Base-by-base conservation (phyloP, 2,888 invertebrate species). In the Agrochola litura region DNA sequence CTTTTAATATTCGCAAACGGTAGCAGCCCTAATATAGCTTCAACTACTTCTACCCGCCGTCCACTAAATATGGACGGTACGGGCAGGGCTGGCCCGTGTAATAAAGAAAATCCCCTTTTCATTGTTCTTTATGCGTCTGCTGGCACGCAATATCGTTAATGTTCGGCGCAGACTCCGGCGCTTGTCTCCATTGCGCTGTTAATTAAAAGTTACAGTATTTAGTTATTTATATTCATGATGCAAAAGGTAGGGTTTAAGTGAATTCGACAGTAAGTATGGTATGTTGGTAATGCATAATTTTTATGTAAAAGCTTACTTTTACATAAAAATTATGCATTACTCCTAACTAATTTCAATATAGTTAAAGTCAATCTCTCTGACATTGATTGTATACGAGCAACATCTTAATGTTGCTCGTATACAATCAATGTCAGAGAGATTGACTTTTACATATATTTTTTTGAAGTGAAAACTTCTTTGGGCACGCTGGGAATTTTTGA, bases 91-190 rank as follows among this genome's bases (percentile, higher is more conserved):
- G 86, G 78, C 80, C 73, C 66, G 79, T 82, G 87, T 90, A 91
- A 92, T 94, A 93, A 93, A 93, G 93, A 92, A 92, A 93, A 94
- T 93, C 93, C 92, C 89, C 86, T 86, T 92, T 94, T 93, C 91
- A 95, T 94, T 94, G 94, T 93, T 91, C 92, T 94, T 95, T 94
- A 94, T 93, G 93, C 90, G 93, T 93, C 92, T 92, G 90, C 91
- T 89, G 89, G 89, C 93, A 93, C 92, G 93, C 92, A 94, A 92
- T 93, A 92, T 90, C 89, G 90, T 91, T 93, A 92, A 90, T 91
- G 91, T 85, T 88, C 79, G 79, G 75, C 69, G 71, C 83, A 75
- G 72, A 72, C 77, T 73, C 74, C 80, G 77, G 83, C 52, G 61
- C 71, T 74, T 83, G 89, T 86, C 84, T 87, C 81, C 71, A 69